A percentile compares a stretch with the other conserved stretches of the same genome.
phyloP scores from a whole-genome alignment of 2,113 vertebrate genomes.

The Recurvirostra avosetta region DNA sequence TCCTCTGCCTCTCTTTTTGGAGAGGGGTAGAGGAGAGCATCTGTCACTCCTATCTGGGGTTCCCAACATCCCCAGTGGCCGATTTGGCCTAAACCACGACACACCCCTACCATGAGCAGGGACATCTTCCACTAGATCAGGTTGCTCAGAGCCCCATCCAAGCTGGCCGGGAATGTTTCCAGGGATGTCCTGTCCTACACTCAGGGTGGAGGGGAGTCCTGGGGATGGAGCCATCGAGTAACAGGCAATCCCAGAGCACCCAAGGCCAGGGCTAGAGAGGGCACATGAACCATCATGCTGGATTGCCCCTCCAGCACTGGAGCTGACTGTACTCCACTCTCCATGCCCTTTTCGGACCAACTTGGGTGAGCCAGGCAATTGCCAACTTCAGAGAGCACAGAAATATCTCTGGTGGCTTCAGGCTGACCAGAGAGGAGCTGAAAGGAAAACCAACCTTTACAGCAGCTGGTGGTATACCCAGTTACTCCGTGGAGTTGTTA shows the following conservation, averaged over 20 bases:
- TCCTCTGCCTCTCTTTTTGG: no score
- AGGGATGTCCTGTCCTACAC: neutral
- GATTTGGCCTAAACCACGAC: no score
- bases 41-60: no score
- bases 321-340: neutral
- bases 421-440: neutral
- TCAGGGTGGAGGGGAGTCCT: neutral
- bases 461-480: fast-evolving
- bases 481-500: no score
- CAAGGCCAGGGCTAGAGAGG: neutral
- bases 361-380: neutral
- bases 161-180: neutral
- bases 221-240: neutral
- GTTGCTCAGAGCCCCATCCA: neutral
- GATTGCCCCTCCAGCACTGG: neutral
- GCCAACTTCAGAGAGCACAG: neutral
- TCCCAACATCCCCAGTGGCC: no score
- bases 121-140: neutral
- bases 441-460: neutral
- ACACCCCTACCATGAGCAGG: neutral
- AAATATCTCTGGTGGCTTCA: neutral
- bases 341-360: no score
- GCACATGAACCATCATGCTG: fast-evolving
- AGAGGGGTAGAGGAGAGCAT: no score
- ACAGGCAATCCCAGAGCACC: fast-evolving